phyloP scores from a whole-genome alignment of 2,113 vertebrate genomes.

The Paradoxurus hermaphroditus region DNA sequence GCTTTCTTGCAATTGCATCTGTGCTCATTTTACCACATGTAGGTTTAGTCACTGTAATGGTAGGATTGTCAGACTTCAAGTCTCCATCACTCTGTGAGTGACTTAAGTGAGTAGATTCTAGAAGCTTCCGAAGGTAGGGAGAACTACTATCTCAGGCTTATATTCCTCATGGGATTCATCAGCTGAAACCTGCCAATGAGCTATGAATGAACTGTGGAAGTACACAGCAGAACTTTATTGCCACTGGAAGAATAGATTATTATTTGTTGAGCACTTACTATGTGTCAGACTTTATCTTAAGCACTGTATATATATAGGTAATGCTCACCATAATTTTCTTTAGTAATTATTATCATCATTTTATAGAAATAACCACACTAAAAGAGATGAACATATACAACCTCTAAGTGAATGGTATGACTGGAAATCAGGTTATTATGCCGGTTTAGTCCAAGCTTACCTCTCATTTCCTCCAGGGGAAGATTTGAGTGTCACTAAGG shows the following conservation, averaged over 20 bases:
- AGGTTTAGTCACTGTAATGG: background rate
- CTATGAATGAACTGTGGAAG: background rate
- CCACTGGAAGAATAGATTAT: background rate
- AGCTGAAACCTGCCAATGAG: background rate
- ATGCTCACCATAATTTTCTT: background rate
- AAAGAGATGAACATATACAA: background rate
- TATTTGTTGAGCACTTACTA: background rate
- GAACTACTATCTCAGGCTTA: background rate
- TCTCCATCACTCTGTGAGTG: background rate
- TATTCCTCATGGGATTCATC: background rate
- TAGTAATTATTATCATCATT: background rate
- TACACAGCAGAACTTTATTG: background rate
- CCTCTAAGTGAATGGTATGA: background rate
- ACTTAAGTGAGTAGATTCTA: background rate
- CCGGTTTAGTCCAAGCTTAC: background rate
- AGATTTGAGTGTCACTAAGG: background rate
- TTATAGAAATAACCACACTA: background rate
- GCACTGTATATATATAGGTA: background rate
- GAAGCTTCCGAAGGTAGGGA: background rate
- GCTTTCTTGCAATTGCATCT: background rate
- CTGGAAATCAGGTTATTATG: background rate
- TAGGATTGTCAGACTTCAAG: background rate
- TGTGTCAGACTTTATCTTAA: background rate
- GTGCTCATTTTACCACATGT: conserved; percentile 1
- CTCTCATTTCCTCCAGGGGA: background rate